phyloP scores from a whole-genome alignment of 1,140 invertebrate species.

The Papilio machaon region DNA sequence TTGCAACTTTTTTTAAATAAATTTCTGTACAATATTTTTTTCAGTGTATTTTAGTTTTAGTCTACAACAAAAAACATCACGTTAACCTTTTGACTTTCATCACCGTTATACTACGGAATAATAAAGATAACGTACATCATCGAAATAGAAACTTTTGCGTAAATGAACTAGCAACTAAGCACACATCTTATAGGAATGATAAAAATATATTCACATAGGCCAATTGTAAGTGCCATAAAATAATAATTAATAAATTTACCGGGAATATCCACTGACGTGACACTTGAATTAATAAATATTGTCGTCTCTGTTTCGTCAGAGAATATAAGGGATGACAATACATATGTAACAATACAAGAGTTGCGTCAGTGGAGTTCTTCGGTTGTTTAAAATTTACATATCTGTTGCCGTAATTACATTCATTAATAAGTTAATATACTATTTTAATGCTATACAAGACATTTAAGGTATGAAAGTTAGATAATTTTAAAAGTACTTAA shows the following conservation, averaged over 20 bases:
- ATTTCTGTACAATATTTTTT: too few relatives aligned
- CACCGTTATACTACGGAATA: not conserved
- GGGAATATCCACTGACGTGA: too few relatives aligned
- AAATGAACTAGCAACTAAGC: constrained; percentile 59
- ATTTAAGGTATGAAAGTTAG: not conserved
- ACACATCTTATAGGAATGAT: constrained; percentile 47
- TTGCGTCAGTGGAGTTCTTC: too few relatives aligned
- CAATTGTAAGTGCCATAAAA: constrained; percentile 51
- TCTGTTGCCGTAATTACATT: not conserved
- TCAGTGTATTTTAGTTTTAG: not conserved
- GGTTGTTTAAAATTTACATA: not conserved
- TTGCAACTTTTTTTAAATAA: constrained; percentile 35
- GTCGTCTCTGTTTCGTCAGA: too few relatives aligned
- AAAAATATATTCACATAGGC: constrained; percentile 67
- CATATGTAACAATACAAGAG: too few relatives aligned
- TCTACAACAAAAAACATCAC: not conserved
- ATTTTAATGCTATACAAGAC: constrained; percentile 6
- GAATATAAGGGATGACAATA: too few relatives aligned
- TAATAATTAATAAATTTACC: constrained; percentile 8
- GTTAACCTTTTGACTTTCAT: not conserved
- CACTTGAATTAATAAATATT: too few relatives aligned
- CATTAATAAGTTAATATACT: constrained; percentile 5
- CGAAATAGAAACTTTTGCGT: constrained; percentile 48
- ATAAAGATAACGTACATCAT: not conserved
- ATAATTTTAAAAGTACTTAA: not conserved